Percentiles rank a stretch among this genome's conserved stretches.
phyloP scores from a whole-genome alignment of 2,113 vertebrate genomes.

The Suncus etruscus region DNA sequence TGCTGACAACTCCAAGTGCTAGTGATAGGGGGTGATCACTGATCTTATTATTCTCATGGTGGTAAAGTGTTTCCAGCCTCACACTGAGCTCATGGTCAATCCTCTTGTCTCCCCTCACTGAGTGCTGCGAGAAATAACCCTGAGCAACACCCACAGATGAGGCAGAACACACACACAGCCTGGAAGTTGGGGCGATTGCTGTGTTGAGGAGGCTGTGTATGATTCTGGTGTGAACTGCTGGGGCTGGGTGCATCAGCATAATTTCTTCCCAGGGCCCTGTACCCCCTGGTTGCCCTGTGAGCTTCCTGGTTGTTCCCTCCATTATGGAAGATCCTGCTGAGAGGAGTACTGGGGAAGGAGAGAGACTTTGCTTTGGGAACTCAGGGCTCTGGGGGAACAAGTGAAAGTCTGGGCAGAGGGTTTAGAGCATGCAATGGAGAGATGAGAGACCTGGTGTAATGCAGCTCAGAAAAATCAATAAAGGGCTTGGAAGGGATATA shows the following conservation, averaged over 20 bases:
- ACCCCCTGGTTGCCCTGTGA: not conserved
- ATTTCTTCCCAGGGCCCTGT: slow-evolving; percentile 40
- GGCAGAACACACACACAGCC: slow-evolving; percentile 19
- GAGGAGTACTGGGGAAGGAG: not conserved
- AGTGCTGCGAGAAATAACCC: slow-evolving; percentile 69
- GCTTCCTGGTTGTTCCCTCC: not conserved
- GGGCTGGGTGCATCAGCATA: not conserved
- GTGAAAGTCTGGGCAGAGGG: accelerated
- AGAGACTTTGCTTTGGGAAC: not conserved
- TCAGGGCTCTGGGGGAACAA: not conserved
- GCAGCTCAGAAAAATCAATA: too few species aligned
- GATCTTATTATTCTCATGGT: slow-evolving; percentile 68
- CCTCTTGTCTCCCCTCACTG: slow-evolving; percentile 75
- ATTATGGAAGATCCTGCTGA: not conserved
- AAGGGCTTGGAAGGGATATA: too few species aligned
- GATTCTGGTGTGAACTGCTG: slow-evolving; percentile 71
- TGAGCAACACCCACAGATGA: slow-evolving; percentile 61
- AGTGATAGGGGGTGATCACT: slow-evolving; percentile 66
- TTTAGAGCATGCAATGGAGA: not conserved
- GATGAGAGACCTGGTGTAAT: too few species aligned
- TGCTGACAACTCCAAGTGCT: slow-evolving; percentile 25
- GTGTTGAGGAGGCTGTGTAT: slow-evolving; percentile 62
- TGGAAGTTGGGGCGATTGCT: slow-evolving; percentile 26
- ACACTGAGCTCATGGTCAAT: slow-evolving; percentile 80
- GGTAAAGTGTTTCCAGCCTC: slow-evolving; percentile 66